phyloP scores from a whole-genome alignment of 1,140 invertebrate species.

The Lucilia sericata region DNA sequence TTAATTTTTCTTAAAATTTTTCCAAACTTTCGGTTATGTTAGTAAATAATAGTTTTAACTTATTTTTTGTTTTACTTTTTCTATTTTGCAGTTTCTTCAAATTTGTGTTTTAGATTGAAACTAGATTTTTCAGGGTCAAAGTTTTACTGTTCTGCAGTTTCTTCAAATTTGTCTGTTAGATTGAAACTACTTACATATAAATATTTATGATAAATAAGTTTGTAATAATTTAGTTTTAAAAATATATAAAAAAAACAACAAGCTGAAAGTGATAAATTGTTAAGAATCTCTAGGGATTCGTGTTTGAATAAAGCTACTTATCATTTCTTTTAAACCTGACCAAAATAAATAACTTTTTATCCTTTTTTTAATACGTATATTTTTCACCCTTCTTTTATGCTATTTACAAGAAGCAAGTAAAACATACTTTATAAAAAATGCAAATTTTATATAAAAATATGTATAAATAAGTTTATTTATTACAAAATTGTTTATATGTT shows the following conservation, averaged over 20 bases:
- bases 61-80: no score
- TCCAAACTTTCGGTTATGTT: no score
- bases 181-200: no score
- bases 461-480: neutral
- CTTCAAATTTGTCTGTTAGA: no score
- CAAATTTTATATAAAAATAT: neutral
- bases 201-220: no score
- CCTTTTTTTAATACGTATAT: neutral
- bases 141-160: no score
- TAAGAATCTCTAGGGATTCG: neutral
- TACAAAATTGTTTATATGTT: neutral
- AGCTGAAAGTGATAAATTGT: neutral
- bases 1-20: no score
- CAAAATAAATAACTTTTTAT: conserved; percentile 1
- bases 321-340: neutral
- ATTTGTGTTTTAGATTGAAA: no score
- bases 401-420: neutral
- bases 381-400: neutral
- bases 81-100: no score
- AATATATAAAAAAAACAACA: neutral
- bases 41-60: no score
- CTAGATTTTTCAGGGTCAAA: no score
- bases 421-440: neutral
- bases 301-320: neutral
- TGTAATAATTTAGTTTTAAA: no score